Evolutionary conservation across 2,888 invertebrate species (phyloP).

Genomic region (Ormyrus rosae): DNA sequence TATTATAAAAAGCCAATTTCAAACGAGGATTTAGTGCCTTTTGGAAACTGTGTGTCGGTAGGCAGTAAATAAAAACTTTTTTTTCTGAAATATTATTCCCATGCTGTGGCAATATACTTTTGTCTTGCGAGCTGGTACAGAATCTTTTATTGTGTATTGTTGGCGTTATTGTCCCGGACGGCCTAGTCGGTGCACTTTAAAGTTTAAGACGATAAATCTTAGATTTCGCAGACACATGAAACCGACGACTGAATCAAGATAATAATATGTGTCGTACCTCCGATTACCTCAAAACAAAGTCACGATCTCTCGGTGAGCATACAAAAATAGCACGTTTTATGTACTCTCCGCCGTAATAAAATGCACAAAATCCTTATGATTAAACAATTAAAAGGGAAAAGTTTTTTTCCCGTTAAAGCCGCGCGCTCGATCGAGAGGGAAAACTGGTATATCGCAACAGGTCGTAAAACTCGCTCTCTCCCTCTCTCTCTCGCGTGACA

Average conservation of each 20-base stretch:
- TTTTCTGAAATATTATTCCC: too few species aligned
- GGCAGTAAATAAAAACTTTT: too few species aligned
- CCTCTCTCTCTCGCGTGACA: too few species aligned
- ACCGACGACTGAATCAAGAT: not conserved
- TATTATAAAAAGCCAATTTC: too few species aligned
- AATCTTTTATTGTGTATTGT: constrained; percentile 31
- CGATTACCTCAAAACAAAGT: constrained; percentile 14
- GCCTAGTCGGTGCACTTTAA: not conserved
- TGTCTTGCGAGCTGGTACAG: not conserved
- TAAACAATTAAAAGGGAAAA: too few species aligned
- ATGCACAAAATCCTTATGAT: too few species aligned
- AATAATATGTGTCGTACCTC: constrained; percentile 13
- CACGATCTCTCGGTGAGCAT: not conserved
- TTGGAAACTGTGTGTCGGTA: too few species aligned
- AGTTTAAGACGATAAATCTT: constrained; percentile 29
- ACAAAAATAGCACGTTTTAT: not conserved
- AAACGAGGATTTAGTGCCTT: too few species aligned
- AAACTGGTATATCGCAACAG: not conserved
- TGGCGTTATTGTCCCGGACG: not conserved
- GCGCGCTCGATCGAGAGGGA: too few species aligned
- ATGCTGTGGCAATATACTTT: too few species aligned
- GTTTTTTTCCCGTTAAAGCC: too few species aligned
- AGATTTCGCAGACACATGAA: not conserved
- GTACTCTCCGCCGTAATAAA: too few species aligned
- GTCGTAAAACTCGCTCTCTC: not conserved